Conservation (phyloP, 1,140 invertebrate genomes). For the Oscheius sp. region DNA sequence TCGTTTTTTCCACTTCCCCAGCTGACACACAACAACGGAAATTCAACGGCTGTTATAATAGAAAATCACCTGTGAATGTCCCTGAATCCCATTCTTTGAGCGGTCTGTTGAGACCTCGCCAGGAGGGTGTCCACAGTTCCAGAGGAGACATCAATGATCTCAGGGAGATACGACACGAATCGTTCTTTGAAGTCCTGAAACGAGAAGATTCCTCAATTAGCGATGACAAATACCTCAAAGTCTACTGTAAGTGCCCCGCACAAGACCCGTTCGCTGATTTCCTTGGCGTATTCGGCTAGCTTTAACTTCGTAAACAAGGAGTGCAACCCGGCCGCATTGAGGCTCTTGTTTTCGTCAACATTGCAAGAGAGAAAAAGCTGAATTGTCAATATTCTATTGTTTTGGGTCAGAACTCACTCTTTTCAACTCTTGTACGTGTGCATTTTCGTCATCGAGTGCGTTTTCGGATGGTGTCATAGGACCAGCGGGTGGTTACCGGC, state of each 20-base stretch:
- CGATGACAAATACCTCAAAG: conserved; percentile 9
- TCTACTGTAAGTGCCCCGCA: conserved; percentile 16
- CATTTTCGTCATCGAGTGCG: conserved; percentile 20
- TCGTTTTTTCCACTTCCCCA: too few species aligned
- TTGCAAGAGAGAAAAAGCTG: conserved; percentile 29
- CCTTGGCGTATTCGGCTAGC: conserved; percentile 8
- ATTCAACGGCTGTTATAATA: conserved; percentile 9
- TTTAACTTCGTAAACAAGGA: conserved; percentile 10
- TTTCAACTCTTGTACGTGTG: conserved; percentile 33
- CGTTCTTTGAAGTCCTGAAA: conserved; percentile 35
- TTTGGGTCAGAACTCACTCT: conserved; percentile 8
- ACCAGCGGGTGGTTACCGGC: not conserved
- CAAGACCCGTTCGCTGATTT: conserved; percentile 25
- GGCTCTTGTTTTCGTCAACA: conserved; percentile 10
- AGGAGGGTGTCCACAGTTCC: conserved; percentile 27
- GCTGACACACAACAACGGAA: conserved; percentile 1
- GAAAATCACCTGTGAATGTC: conserved; percentile 24
- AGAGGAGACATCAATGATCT: conserved; percentile 36
- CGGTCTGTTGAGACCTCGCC: conserved; percentile 10
- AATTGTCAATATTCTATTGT: not conserved
- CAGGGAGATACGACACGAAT: conserved; percentile 32
- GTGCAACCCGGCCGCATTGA: conserved; percentile 21
- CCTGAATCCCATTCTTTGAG: conserved; percentile 18
- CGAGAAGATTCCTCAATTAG: not conserved
- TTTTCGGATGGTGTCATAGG: not conserved